Conservation (phyloP, 2,113 vertebrate species). For the Gallinago media region DNA sequence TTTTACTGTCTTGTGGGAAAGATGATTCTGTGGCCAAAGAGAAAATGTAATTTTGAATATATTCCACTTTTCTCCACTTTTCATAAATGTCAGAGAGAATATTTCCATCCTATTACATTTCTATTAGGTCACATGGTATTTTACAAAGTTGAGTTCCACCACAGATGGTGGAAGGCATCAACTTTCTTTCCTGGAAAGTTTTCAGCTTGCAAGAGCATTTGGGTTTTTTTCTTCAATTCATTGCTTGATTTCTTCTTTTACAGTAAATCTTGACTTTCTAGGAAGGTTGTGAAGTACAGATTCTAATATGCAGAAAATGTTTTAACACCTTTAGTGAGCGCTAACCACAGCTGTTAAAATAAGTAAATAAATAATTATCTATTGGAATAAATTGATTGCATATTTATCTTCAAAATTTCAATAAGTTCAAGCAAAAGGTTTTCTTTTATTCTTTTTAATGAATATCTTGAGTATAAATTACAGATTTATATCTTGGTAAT, state of each 20-base stretch:
- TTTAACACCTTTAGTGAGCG: neutral
- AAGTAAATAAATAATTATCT: neutral
- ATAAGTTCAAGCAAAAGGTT: neutral
- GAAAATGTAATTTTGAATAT: neutral
- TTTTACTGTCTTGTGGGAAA: neutral
- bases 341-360: neutral
- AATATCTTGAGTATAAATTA: slow-evolving; percentile 11
- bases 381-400: neutral
- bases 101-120: neutral
- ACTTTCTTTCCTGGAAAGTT: neutral
- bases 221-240: neutral
- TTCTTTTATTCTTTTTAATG: slow-evolving; percentile 11
- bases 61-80: rapidly evolving
- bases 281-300: neutral
- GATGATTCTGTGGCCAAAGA: neutral
- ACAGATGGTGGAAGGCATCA: neutral
- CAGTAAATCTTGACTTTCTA: neutral
- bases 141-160: neutral
- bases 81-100: neutral
- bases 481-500: slow-evolving; percentile 16
- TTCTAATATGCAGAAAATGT: neutral
- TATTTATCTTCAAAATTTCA: neutral
- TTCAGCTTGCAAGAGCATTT: neutral
- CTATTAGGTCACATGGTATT: neutral
- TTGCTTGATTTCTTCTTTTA: neutral